Base-by-base conservation (phyloP, 2,797 vertebrate species). In the Pseudochromis fuscus region DNA sequence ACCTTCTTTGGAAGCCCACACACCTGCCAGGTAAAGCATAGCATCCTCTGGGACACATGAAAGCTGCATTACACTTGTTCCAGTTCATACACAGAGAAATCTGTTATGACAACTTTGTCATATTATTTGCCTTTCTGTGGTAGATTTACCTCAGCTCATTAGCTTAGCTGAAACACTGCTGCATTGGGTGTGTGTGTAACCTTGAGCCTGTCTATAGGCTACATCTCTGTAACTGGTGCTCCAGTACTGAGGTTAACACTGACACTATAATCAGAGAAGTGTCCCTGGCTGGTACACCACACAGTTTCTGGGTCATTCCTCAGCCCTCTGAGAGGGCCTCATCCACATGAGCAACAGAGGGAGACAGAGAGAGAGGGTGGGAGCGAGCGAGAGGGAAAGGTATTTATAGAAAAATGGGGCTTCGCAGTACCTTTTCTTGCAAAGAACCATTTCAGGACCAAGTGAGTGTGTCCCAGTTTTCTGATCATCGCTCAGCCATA, bases 381-480 rank as follows among this genome's bases (percentile, higher is more conserved):
- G 79, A 75, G 79, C 48, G 74, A 64, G 84, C 62, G 83, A 65
- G 72, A 82, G 88, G 72, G 71, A 65, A 87, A 91, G 88, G 93
- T 95, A 95, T 95, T 95, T 94, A 94, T 95, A 95, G 94, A 95
- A 94, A 95, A 95, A 94, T 94, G 93, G 94, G 94, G 93, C 94
- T 95, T 92, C 74, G 90, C 92, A 81, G 92, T 93, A 94, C 93
- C 94, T 94, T 95, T 93, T 92, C 91, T 90, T 38, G 86, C 89
- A 92, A 93, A 92, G 89, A 93, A 93, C 91, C 90, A 88, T 93
- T 94, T 91, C 88, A 91, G 77, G 82, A 93, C 88, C 92, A 86
- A 92, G 91, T 88, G 89, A 92, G 88, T 19, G 78, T 94, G 94
- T 95, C 94, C 94, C 93, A 95, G 91, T 93, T 95, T 93, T 71